Base-by-base conservation (phyloP, 2,113 vertebrate species). In the Etheostoma cragini region DNA sequence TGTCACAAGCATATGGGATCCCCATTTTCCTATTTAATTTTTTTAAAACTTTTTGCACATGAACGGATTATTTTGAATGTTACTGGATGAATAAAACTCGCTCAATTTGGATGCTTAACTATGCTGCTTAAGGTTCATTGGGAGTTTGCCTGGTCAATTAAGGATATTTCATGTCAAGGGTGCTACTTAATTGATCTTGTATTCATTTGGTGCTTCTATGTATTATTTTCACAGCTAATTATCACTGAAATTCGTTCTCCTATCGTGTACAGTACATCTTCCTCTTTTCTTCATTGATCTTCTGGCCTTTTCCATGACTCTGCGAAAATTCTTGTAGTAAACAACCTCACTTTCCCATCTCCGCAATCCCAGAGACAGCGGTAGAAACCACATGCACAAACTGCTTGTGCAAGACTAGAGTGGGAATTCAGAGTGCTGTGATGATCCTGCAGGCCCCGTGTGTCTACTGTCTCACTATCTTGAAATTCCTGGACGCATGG, bases 401-500 rank as follows among this genome's bases (percentile, higher is more conserved):
- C 17, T 24, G 50, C 63, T 22, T 4, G 42, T 42, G 15, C 42
- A 83, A 21, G 49, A 8, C 33, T 17, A 35, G 49, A 8, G 26
- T 7, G 13, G 67, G 30, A 66, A 78, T 83, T 42, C 58, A 76
- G 85, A 82, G 42, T 56, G 12, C 5, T 21, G 4, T 14, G 26
- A 79, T 38, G 66, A 75, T 50, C 61, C 57, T 42, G 50, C 56
- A 77, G 86, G 87, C 79, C 62, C 35, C 21, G 11, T 49, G 17
- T 45, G 15, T 82, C 73, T 63, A 21, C 68, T 84, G 78, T 62
- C 46, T 60, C 54, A 30, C 62, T 45, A n/a, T 49, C 4, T 67
- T 60, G 26, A 72, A 66, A 85, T 77, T 80, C 72, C 77, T 73
- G 82, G 78, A 85, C 84, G 81, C 81, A 87, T 75, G 78, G 65